Evolutionary conservation across 2,113 vertebrate genomes (phyloP).

Genomic region (Astur gentilis): DNA sequence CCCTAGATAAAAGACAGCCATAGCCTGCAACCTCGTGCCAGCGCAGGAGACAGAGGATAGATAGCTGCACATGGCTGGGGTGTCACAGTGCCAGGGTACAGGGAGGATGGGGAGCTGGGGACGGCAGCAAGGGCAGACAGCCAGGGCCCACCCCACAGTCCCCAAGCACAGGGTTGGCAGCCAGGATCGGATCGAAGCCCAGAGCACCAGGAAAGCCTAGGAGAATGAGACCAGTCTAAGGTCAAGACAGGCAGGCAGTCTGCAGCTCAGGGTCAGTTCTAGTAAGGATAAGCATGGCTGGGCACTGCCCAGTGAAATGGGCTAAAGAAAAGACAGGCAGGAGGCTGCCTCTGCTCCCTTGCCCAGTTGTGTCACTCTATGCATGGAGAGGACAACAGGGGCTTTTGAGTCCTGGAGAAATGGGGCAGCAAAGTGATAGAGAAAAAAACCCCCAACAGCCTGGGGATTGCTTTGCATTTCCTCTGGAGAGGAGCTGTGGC

Average conservation of each 20-base stretch:
- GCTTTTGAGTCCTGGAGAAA: not conserved
- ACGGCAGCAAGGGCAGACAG: not conserved
- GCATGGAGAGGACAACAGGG: not conserved
- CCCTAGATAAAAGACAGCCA: not conserved
- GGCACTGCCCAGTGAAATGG: not conserved
- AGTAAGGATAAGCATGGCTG: not conserved
- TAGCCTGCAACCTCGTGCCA: not conserved
- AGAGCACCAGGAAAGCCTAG: not conserved
- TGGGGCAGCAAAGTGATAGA: not conserved
- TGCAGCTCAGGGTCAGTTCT: not conserved
- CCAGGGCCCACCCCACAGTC: not conserved
- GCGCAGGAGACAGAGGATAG: not conserved
- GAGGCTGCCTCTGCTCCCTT: not conserved
- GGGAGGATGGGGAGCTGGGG: not conserved
- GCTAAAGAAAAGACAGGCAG: not conserved
- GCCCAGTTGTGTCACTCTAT: not conserved
- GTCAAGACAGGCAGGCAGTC: not conserved
- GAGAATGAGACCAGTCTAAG: not conserved
- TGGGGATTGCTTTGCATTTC: not conserved
- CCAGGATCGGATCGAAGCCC: not conserved
- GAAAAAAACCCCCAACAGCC: not conserved
- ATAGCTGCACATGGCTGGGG: not conserved
- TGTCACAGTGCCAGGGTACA: not conserved
- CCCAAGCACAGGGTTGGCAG: not conserved
- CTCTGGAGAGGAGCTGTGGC: not conserved